Evolutionary conservation across 2,113 vertebrate species (phyloP).

Genomic region (Heterotilapia buettikoferi): DNA sequence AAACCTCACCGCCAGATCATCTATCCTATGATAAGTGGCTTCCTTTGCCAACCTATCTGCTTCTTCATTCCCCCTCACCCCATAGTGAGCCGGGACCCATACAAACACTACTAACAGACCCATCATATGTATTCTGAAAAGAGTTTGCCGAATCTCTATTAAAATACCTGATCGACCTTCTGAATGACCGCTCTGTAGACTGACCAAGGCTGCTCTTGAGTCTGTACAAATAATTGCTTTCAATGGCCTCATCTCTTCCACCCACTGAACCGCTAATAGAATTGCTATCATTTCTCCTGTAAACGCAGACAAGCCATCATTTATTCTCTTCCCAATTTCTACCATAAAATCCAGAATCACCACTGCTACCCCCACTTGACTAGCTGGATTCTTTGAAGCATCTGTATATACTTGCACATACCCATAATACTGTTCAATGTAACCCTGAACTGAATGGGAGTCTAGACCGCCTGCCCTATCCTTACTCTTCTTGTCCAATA

Average conservation of each 20-base stretch:
- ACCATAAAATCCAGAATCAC: background rate
- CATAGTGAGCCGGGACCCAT: background rate
- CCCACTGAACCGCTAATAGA: background rate
- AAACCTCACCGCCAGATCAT: fast-evolving
- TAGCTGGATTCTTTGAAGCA: fast-evolving
- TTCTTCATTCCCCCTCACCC: fast-evolving
- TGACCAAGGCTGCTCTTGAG: fast-evolving
- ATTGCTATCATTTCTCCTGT: background rate
- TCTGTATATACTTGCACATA: background rate
- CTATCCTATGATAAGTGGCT: background rate
- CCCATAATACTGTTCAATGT: background rate
- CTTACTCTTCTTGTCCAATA: background rate
- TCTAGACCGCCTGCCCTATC: fast-evolving
- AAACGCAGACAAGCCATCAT: background rate
- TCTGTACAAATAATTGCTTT: background rate
- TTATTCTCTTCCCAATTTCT: background rate
- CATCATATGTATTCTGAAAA: background rate
- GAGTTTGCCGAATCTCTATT: background rate
- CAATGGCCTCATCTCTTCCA: fast-evolving
- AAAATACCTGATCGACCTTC: background rate
- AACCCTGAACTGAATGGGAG: background rate
- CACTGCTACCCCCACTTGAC: background rate
- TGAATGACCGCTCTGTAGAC: background rate
- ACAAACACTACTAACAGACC: background rate
- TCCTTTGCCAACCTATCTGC: fast-evolving